Evolutionary conservation across 2,888 invertebrate species (phyloP), one percentile per base, ranked within the genome.

Genomic region (Heteromyza rotundicornis): DNA sequence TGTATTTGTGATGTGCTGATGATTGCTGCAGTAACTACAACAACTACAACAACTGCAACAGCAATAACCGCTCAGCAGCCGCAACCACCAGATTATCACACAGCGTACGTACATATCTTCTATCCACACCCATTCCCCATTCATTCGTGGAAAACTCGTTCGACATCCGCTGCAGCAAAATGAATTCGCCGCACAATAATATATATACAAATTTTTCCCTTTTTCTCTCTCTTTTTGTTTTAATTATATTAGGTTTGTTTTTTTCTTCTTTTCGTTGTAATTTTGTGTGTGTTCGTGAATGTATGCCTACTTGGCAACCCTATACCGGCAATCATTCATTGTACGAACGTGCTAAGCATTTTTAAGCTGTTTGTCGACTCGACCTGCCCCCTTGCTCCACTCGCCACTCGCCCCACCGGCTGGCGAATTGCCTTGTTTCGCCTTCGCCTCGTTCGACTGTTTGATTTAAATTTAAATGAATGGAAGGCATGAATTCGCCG

Each of bases 401-500:
- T 32, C 32, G n/a, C n/a, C n/a, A n/a, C n/a, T n/a, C n/a, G n/a
- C n/a, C n/a, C n/a, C n/a, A n/a, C n/a, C n/a, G n/a, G n/a, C n/a
- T n/a, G n/a, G n/a, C n/a, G n/a, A n/a, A n/a, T n/a, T n/a, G n/a
- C n/a, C n/a, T n/a, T n/a, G n/a, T n/a, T n/a, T n/a, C n/a, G n/a
- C n/a, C n/a, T n/a, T n/a, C n/a, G n/a, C n/a, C n/a, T n/a, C n/a
- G 40, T 40, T 57, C 54, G 62, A 58, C 61, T 61, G 57, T 57
- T 61, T 61, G 57, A 62, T 52, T 59, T 59, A 58, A 60, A 78
- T 77, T 78, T 76, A 75, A 75, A 79, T 80, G 80, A 79, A 78
- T 79, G 77, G n/a, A 76, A 65, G 74, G 62, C 75, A 74, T 73
- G 72, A 78, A 77, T 77, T 76, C 70, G 75, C 75, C 76, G n/a